Evolutionary conservation across 2,888 invertebrate genomes (phyloP).

Genomic region (Galeruca laticollis): DNA sequence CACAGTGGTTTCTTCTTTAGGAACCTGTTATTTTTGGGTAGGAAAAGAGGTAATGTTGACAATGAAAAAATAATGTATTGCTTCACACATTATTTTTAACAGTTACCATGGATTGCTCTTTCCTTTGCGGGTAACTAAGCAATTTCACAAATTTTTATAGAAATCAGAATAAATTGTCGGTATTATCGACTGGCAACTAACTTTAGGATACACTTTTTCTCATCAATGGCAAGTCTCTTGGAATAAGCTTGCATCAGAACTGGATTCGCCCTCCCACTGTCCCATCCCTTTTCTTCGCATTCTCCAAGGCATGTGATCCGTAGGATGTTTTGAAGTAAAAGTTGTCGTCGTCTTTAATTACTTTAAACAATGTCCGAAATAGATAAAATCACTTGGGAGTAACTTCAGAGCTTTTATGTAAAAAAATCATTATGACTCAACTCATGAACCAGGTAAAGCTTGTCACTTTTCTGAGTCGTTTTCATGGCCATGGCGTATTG

Average conservation of each 20-base stretch:
- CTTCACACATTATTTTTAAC: no score
- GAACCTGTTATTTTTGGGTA: no score
- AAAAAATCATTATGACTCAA: slow-evolving; percentile 16
- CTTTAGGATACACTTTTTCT: slow-evolving; percentile 12
- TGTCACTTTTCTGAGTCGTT: slow-evolving; percentile 1
- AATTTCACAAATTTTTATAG: no score
- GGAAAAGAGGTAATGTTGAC: no score
- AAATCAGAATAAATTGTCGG: no score
- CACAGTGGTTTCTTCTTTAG: no score
- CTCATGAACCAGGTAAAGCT: slow-evolving; percentile 18
- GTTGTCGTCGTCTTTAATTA: slow-evolving; percentile 18
- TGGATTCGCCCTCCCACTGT: not conserved
- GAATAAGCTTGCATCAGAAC: slow-evolving; percentile 19
- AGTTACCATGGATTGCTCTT: no score
- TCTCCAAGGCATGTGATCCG: slow-evolving; percentile 9
- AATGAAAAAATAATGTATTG: no score
- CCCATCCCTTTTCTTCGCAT: not conserved
- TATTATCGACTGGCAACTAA: not conserved
- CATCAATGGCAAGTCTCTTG: slow-evolving; percentile 9
- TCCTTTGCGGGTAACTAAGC: no score
- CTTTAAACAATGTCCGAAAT: slow-evolving; percentile 14
- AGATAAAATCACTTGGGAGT: slow-evolving; percentile 10
- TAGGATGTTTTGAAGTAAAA: slow-evolving; percentile 16
- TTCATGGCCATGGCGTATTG: not conserved
- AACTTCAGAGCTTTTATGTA: slow-evolving; percentile 13